These are phyloP conservation scores for Xerus inauris DNA, from an alignment of 2,113 vertebrate species.

Conservation along the genomic window DNA sequence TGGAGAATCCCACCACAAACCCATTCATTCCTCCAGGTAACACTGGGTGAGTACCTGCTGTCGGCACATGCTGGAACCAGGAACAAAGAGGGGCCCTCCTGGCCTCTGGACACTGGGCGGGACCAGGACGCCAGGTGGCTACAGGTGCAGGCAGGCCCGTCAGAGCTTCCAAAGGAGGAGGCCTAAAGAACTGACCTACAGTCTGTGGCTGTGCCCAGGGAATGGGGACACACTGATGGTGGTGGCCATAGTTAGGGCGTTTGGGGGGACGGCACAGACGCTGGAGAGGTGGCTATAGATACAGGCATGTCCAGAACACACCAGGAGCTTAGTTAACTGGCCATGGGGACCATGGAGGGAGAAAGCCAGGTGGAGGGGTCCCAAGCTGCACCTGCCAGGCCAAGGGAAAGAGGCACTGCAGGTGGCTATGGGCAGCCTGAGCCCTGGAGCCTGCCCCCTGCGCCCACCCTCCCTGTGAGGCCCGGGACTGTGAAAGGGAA, in stretches of 20 bases:
- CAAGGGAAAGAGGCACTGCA: background rate
- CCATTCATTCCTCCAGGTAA: background rate
- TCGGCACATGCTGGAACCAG: background rate
- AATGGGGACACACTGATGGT: rapidly evolving
- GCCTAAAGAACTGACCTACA: rapidly evolving
- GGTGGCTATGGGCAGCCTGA: too few relatives aligned
- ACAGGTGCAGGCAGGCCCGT: background rate
- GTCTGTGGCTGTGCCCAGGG: background rate
- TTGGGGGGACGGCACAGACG: background rate
- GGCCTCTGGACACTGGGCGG: background rate
- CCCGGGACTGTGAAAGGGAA: background rate
- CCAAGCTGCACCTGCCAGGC: rapidly evolving
- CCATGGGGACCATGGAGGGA: rapidly evolving
- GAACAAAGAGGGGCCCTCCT: background rate
- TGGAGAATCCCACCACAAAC: background rate
- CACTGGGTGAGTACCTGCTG: background rate
- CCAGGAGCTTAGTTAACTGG: rapidly evolving
- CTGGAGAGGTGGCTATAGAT: background rate
- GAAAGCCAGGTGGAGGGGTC: background rate
- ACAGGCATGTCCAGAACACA: background rate
- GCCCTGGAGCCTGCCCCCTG: background rate
- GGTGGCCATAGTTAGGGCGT: rapidly evolving
- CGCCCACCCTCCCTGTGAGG: rapidly evolving
- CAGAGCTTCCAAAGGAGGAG: background rate
- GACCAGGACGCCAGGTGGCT: background rate